phyloP scores from a whole-genome alignment of 1,140 invertebrate genomes.

The Listronotus bonariensis region DNA sequence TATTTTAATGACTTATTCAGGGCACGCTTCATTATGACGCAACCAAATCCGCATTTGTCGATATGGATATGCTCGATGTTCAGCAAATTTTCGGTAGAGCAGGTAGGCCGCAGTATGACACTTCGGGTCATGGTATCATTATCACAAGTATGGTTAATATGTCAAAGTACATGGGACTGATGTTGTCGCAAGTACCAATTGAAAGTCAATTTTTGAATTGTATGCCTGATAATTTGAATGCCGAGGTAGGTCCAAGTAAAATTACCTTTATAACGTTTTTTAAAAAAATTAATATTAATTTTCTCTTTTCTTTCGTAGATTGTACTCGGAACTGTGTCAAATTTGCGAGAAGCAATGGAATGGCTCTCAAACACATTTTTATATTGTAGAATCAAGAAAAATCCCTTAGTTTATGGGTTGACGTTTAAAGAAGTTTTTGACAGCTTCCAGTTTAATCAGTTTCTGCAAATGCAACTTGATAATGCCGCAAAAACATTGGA shows the following conservation, averaged over 20 bases:
- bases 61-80: slow-evolving; percentile 96
- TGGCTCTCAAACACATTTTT: slow-evolving; percentile 99
- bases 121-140: slow-evolving; percentile 91
- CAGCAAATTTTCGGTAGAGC: slow-evolving; percentile 99
- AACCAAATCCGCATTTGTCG: slow-evolving; percentile 91
- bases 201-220: slow-evolving; percentile 95
- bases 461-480: slow-evolving; percentile 41
- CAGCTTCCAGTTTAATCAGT: slow-evolving; percentile 41
- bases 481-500: slow-evolving; percentile 83
- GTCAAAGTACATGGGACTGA: slow-evolving; percentile 88
- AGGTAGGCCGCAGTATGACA: slow-evolving; percentile 92
- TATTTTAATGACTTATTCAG: slow-evolving; percentile 55
- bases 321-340: slow-evolving; percentile 91
- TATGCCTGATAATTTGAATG: slow-evolving; percentile 96
- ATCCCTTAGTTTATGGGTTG: slow-evolving; percentile 75
- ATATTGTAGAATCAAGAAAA: slow-evolving; percentile 90
- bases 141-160: slow-evolving; percentile 94
- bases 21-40: slow-evolving; percentile 98
- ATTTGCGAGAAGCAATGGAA: slow-evolving; percentile 93
- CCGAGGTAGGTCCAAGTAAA: slow-evolving; percentile 73
- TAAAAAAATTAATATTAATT: slow-evolving; percentile 10
- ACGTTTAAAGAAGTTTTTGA: slow-evolving; percentile 46
- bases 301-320: slow-evolving; percentile 66
- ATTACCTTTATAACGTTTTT: neutral
- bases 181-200: slow-evolving; percentile 97